These are phyloP conservation scores for Mellivora capensis DNA, from an alignment of 2,113 vertebrate genomes.

Conservation along the genomic window DNA sequence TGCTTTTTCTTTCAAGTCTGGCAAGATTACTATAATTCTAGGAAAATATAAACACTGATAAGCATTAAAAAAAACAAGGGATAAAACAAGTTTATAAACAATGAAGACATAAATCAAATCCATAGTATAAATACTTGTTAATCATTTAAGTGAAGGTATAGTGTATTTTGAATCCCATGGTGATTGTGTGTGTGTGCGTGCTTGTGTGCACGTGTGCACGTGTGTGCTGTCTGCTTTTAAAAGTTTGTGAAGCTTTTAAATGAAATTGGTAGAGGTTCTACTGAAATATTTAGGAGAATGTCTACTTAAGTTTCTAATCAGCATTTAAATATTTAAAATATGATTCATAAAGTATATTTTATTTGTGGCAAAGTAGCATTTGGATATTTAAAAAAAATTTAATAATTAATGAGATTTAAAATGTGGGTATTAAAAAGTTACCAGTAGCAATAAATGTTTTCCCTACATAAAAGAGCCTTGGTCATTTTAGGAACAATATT, in stretches of 20 bases:
- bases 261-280: background rate
- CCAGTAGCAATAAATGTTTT: background rate
- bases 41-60: background rate
- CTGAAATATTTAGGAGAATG: slow-evolving; percentile 1
- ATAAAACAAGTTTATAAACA: background rate
- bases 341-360: background rate
- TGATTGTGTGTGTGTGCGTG: background rate
- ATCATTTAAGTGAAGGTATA: background rate
- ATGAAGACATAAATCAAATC: background rate
- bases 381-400: background rate
- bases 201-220: accelerated
- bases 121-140: background rate
- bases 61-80: background rate
- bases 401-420: background rate
- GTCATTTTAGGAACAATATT: background rate
- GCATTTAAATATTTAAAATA: background rate
- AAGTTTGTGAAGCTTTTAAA: background rate
- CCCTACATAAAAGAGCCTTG: background rate
- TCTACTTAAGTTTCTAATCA: background rate
- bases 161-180: background rate
- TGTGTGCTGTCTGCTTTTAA: background rate
- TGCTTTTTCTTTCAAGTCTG: background rate
- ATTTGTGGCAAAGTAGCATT: background rate
- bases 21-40: background rate
- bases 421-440: background rate